These are phyloP conservation scores for Donacobius atricapilla DNA, from an alignment of 2,113 vertebrate genomes.

Conservation along the genomic window DNA sequence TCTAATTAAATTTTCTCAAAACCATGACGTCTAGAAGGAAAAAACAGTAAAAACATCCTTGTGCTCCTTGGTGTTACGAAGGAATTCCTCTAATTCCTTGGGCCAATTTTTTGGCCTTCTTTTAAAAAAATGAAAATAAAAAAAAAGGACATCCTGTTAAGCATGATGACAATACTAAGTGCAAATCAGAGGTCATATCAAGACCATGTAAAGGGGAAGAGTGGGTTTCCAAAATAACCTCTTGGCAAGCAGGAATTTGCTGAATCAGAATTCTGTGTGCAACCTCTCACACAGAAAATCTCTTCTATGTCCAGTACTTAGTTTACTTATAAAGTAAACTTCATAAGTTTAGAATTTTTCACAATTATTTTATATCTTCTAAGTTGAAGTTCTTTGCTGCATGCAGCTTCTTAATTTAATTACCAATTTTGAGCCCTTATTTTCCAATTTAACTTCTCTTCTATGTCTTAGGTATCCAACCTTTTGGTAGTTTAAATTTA, in stretches of 20 bases:
- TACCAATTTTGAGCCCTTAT: background rate
- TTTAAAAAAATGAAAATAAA: background rate
- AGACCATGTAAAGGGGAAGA: background rate
- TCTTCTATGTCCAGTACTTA: background rate
- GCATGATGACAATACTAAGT: background rate
- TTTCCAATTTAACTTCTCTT: background rate
- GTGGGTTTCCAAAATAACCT: background rate
- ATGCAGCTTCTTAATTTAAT: background rate
- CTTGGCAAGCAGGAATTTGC: background rate
- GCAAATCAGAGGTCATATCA: background rate
- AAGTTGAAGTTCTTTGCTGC: background rate
- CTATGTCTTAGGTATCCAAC: rapidly evolving
- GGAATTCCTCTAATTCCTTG: background rate
- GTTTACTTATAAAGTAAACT: background rate
- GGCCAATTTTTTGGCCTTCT: background rate
- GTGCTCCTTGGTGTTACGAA: background rate
- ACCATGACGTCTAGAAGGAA: background rate
- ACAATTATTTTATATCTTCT: background rate
- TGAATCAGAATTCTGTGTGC: background rate
- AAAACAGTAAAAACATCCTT: background rate
- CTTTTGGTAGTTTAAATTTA: background rate
- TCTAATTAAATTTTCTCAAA: background rate
- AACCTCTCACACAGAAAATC: background rate
- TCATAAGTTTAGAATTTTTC: background rate
- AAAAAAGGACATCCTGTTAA: background rate